Evolutionary conservation across 1,140 invertebrate genomes (phyloP), one percentile per base, ranked within the genome.

Genomic region (Diachasmimorpha longicaudata): DNA sequence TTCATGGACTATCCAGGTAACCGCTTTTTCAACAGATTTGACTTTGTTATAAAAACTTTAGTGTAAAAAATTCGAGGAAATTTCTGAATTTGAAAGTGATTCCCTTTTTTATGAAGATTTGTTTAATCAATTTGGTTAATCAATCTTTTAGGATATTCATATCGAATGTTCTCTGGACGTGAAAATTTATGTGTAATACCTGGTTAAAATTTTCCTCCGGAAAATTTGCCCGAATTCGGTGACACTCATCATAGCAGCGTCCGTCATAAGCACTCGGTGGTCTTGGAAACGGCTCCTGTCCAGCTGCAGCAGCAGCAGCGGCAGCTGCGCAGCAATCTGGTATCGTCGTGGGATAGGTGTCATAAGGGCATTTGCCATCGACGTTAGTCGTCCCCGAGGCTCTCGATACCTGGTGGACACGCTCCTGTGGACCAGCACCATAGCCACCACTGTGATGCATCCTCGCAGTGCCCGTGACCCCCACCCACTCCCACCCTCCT

Each of bases 271-370:
- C 86, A 77, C 86, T 88, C 0, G 87, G 85, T 63, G 86, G 87
- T 25, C 87, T 82, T 13, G 87, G 85, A 68, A 87, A 89, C 44
- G 86, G 77, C 36, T 89, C 87, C 74, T 88, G 87, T 58, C 84
- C 85, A 8, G 80, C 83, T 2, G 77, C 79, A 5, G 79, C 79
- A 25, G 78, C 82, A 16, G 78, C 82, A 16, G 82, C 81, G 31
- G 82, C 82, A 48, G 79, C 80, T 5, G 88, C 88, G 70, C 88
- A 89, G 72, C 88, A 89, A 55, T 89, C 88, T 37, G 88, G 88
- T 72, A 89, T 89, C 63, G 87, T 87, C 4, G 86, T 79, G 70
- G 82, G 83, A 78, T 88, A 88, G 67, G 80, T 74, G 19, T 89
- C 87, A 70, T 88, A 89, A 0, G 87, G 87, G 58, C 85, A 88